Evolutionary conservation across 2,888 invertebrate genomes (phyloP), one percentile per base, ranked within the genome.

Genomic region (Archips xylosteana): DNA sequence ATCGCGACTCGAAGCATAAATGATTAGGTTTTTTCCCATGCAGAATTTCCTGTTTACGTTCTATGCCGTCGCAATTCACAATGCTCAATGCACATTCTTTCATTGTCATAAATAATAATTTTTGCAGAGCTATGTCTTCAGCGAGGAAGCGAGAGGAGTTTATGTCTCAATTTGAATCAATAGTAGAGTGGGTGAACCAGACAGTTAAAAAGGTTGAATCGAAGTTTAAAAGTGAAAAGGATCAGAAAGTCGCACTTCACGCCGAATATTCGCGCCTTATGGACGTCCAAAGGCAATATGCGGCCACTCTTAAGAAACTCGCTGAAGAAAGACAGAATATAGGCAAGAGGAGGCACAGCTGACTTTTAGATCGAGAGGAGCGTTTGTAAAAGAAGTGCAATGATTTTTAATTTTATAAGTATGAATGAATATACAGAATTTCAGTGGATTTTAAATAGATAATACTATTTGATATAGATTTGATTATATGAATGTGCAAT

Each of bases 101-200:
- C 32, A 12, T 4, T 10, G 5, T 39, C 39, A 32, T 10, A 57
- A 10, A 34, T 23, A 23, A 1, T 3, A 23, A 47, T 76, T 69
- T 76, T 83, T 85, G 70, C 84, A 97, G 97, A 86, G 98, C 98
- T 2, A 97, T 98, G 97, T 95, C 96, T 61, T 97, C 97, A 10
- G 92, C 95, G 5, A 95, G 96, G 77, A 96, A 97, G 39, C 97
- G 97, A 80, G 98, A 98, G 82, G 98, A 99, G 85, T 99, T 99
- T 87, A 95, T 99, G 84, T 96, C 96, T 74, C 98, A 99, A 88
- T 97, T 99, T 83, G 97, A 98, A 85, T 96, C 96, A 15, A 98
- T 99, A 83, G 97, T 98, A 2, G 97, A 97, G 45, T 97, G 98
- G 81, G 97, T 99, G n/a, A 97, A 97, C 84, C 97, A 97, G 83